Conservation (phyloP, 2,888 invertebrate genomes). For the Cactoblastis cactorum region DNA sequence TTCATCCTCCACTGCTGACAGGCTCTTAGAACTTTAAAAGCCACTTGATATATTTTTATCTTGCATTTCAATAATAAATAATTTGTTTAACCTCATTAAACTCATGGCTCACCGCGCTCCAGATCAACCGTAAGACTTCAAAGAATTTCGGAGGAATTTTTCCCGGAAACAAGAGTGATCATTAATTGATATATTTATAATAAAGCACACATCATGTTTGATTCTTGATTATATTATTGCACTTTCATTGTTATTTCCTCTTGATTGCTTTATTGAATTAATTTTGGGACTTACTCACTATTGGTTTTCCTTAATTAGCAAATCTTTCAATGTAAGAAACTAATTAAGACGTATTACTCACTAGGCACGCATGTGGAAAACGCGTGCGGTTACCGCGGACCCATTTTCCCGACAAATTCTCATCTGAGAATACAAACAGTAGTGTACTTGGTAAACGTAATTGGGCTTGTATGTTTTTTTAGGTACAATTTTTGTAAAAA, state of each 20-base stretch:
- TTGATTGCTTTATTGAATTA: too few species aligned
- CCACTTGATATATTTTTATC: constrained; percentile 19
- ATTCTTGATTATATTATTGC: too few species aligned
- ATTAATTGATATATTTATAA: too few species aligned
- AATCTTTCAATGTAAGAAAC: neutral
- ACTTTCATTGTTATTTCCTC: too few species aligned
- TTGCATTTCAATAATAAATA: constrained; percentile 17
- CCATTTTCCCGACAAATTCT: constrained; percentile 24
- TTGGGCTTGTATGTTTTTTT: too few species aligned
- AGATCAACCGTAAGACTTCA: constrained; percentile 28
- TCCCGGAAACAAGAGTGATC: constrained; percentile 30
- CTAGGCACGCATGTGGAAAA: neutral
- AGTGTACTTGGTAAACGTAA: constrained; percentile 27
- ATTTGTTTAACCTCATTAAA: constrained; percentile 31
- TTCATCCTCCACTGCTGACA: constrained; percentile 10
- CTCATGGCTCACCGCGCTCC: constrained; percentile 30
- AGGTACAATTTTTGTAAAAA: too few species aligned
- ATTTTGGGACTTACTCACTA: too few species aligned
- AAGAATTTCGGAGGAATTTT: constrained; percentile 24
- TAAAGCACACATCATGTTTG: too few species aligned
- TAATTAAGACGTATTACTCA: neutral
- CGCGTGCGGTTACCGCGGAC: neutral
- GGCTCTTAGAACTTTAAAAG: constrained; percentile 7
- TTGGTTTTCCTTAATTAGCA: neutral
- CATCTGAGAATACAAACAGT: constrained; percentile 39